Evolutionary conservation across 2,888 invertebrate genomes (phyloP), one percentile per base, ranked within the genome.

Genomic region (Campopleginae sp.): DNA sequence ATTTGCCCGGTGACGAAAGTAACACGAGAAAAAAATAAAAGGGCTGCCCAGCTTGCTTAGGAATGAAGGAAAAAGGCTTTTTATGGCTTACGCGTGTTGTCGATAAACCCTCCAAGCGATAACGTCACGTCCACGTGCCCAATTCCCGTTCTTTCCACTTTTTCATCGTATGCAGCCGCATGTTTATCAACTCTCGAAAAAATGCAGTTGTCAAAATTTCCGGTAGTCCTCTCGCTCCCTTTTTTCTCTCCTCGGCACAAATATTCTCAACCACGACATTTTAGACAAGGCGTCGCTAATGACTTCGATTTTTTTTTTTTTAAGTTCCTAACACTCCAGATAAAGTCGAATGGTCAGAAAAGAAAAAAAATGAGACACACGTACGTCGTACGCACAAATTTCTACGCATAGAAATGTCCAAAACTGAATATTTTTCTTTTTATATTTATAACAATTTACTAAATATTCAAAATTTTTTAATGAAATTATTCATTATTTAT

Each of bases 201-300:
- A 84, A 72, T 86, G 63, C 84, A 86, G 46, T 72, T 74, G 68
- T 81, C 71, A 63, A 78, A 85, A 88, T 88, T 91, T 91, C 91
- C 88, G 89, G 89, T 87, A 79, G 83, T 72, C 84, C 71, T 65
- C 31, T 27, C 23, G 19, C 70, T 81, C 77, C 42, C 31, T 17
- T 74, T 31, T n/a, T 31, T 7, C 31, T 83, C 78, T 87, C 84
- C 79, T 46, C 61, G 27, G 7, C 54, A 31, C 63, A 76, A 75
- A 75, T 42, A 65, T 81, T 72, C 63, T 54, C 44, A 44, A 81
- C 75, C n/a, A n/a, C n/a, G n/a, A n/a, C n/a, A n/a, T n/a, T n/a
- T n/a, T n/a, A n/a, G n/a, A n/a, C 63, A 68, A 70, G 79, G 78
- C 78, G 83, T 87, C 84, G 88, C 88, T 90, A 90, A 90, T 90